Base-by-base conservation (phyloP, 1,140 invertebrate genomes). In the Stegodyphus mimosarum region DNA sequence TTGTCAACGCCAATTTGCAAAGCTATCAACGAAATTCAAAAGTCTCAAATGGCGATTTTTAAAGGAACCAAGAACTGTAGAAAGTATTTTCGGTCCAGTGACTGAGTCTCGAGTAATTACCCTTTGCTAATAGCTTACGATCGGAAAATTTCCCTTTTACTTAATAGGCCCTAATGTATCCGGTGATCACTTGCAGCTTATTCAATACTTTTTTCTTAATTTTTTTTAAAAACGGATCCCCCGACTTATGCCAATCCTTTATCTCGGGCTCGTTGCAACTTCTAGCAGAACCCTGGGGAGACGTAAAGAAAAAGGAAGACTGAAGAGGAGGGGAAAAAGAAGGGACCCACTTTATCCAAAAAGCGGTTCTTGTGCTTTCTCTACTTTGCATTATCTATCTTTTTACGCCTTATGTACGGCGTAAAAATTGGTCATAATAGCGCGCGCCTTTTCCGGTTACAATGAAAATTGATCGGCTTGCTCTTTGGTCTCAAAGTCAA, bases 321-420 rank as follows among this genome's bases (percentile, higher is more conserved):
- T 48, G 49, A 72, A 17, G 49, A 50, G 33, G 52, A 48, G 64
- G 18, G 18, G 6, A 51, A 69, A 63, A 53, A 5, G 51, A 60
- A 6, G 10, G 51, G 67, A 17, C 67, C 33, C 33, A 72, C 33
- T 33, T 64, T 72, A 17, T 2, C 55, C 69, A 64, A 13, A 55
- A 63, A 55, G 64, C 60, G 69, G 15, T 7, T 33, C 18, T 52
- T 50, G 48, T 64, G 67, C 50, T 33, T 72, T 15, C 33, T 33
- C 76, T 78, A 78, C 69, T 72, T 71, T 72, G 70, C 78, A 81
- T 81, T 81, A 72, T 72, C 70, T 81, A 79, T 79, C 74, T 66
- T 76, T 49, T 66, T 10, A 7, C 52, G 49, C 70, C 15, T 64
- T 49, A 63, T 64, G 49, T 64, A 60, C 33, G 49, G 78, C 63